Evolutionary conservation across 2,797 vertebrate genomes (phyloP).

Genomic region (Catostomus latipinnis): DNA sequence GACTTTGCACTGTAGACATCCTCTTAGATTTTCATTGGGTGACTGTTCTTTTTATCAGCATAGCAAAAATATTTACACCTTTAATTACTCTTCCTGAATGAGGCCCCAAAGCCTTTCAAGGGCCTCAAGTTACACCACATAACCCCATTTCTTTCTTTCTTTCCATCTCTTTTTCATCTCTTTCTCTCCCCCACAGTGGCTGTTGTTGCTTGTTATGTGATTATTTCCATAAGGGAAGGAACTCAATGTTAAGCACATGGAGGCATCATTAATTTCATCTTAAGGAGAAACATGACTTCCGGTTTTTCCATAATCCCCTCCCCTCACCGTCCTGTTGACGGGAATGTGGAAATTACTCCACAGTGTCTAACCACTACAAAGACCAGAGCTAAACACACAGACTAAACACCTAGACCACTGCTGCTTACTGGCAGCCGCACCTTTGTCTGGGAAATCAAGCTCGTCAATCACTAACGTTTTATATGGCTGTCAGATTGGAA

Average conservation of each 20-base stretch:
- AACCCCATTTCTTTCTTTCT: neutral
- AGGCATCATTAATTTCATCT: conserved; percentile 58
- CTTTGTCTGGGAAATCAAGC: conserved; percentile 55
- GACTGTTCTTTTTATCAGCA: neutral
- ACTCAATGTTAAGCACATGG: conserved; percentile 54
- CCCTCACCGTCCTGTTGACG: conserved; percentile 34
- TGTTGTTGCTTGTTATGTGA: conserved; percentile 51
- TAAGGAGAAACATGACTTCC: conserved; percentile 47
- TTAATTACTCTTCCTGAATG: conserved; percentile 7
- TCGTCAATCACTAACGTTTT: conserved; percentile 38
- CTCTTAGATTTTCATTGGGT: no score
- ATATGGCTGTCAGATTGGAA: conserved; percentile 37
- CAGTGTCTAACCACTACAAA: conserved; percentile 60
- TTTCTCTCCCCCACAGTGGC: conserved; percentile 1
- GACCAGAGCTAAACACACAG: conserved; percentile 53
- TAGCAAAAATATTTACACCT: neutral
- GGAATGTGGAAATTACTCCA: conserved; percentile 57
- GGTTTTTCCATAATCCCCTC: conserved; percentile 53
- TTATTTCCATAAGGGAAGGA: conserved; percentile 58
- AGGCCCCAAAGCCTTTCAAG: conserved; percentile 18
- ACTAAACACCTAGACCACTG: conserved; percentile 61
- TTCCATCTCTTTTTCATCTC: conserved; percentile 39
- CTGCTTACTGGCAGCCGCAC: conserved; percentile 59
- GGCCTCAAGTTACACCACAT: conserved; percentile 7
- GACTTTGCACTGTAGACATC: no score